Base-by-base conservation (phyloP, 2,113 vertebrate species). In the Leptosomus discolor region DNA sequence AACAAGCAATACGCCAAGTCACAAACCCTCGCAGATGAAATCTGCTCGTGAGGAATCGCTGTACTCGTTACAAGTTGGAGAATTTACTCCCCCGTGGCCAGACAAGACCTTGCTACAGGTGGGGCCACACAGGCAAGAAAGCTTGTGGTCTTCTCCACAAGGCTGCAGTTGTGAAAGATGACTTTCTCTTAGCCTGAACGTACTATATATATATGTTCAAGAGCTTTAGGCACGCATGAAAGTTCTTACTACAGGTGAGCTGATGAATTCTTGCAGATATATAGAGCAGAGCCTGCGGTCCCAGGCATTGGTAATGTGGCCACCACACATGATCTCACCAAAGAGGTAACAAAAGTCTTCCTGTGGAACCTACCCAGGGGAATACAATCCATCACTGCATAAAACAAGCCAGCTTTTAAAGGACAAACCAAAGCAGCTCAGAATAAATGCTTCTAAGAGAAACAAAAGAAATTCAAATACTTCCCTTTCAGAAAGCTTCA, bases 291-390 rank as follows among this genome's bases (percentile, higher is more conserved):
- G 97, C 61, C 94, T 98, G 88, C 91, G 85, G 85, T 99, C 98
- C 98, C 98, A 98, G 88, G 94, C 95, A 69, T 98, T 94, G 3
- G 98, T 98, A 91, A 98, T 98, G 98, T 98, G 98, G 71, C 98
- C 98, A 37, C 98, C 92, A 16, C 98, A 98, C 98, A 98, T 98
- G 91, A 99, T 98, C 95, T 99, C 99, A 68, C 98, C 96, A 51
- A 99, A 98, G 57, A 99, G 98, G 81, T 98, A 99, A 64, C 95
- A 94, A 82, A 99, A 94, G 81, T 99, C 98, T 96, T 99, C 98
- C 98, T 97, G 97, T 0, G 98, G 98, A 75, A 99, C 98, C 98
- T 98, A 95, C 23, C 18, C 1, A 2, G 54, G 21, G 74, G 18
- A 77, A 65, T 0, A 46, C 83, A 89, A 91, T 67, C 77, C 48